These are phyloP conservation scores for Heliocidaris tuberculata DNA, from an alignment of 35 echinoderm and acorn worm species.

Conservation along the genomic window DNA sequence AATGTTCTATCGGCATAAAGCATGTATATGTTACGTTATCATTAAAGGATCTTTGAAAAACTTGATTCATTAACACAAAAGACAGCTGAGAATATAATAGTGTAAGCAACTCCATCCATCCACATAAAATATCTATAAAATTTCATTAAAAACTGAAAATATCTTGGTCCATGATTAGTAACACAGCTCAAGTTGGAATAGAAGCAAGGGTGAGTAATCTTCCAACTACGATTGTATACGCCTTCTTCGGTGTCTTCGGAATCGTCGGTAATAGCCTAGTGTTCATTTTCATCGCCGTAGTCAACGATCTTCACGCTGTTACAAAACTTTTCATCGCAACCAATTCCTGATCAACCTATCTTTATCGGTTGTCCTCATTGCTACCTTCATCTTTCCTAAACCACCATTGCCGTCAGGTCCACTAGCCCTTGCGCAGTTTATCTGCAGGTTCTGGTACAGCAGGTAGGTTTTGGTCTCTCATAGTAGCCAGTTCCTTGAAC, in stretches of 20 bases:
- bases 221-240: neutral
- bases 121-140: no score
- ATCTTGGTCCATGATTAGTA: no score
- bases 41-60: no score
- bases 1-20: no score
- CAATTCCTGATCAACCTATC: constrained; percentile 67
- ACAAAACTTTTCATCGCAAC: constrained; percentile 72
- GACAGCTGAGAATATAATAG: no score
- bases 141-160: no score
- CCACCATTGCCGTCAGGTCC: neutral
- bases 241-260: constrained; percentile 23
- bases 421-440: constrained; percentile 21
- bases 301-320: neutral
- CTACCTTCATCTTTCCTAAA: constrained; percentile 10
- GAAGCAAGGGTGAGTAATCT: no score
- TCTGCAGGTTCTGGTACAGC: constrained; percentile 66
- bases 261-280: constrained; percentile 51
- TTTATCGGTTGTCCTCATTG: constrained; percentile 51
- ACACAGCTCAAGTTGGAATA: no score
- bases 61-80: no score
- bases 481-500: constrained; percentile 58
- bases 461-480: constrained; percentile 64
- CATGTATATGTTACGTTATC: no score
- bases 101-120: no score
- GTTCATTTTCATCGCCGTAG: constrained; percentile 15